These are phyloP conservation scores for Apaloderma vittatum DNA, from an alignment of 2,113 vertebrate species.

Conservation along the genomic window DNA sequence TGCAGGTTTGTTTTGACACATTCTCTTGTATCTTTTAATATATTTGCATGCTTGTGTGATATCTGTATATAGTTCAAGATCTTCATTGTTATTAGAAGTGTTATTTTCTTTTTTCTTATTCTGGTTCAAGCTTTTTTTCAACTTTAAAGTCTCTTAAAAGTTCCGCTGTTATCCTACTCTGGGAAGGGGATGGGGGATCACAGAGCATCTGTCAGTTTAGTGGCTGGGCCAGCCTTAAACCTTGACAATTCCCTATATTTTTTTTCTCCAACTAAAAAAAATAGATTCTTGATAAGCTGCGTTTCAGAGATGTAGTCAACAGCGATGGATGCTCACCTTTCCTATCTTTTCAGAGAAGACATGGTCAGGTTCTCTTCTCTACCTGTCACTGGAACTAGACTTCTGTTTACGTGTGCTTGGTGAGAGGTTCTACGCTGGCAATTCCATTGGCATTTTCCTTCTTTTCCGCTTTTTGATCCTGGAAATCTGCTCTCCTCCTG, in stretches of 20 bases:
- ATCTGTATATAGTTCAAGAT: too few relatives aligned
- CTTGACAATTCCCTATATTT: neutral
- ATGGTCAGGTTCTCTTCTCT: neutral
- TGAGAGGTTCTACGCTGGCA: neutral
- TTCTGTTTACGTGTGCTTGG: neutral
- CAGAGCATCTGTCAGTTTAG: too few relatives aligned
- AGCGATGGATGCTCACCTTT: neutral
- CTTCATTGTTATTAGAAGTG: too few relatives aligned
- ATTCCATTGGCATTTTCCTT: neutral
- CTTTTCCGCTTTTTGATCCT: neutral
- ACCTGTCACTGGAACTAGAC: neutral
- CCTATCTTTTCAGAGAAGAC: neutral
- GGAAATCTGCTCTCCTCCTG: neutral
- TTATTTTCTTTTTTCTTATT: too few relatives aligned
- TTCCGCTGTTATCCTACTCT: too few relatives aligned
- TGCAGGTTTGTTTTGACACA: too few relatives aligned
- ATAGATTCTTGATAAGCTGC: neutral
- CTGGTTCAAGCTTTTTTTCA: too few relatives aligned
- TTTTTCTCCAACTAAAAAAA: neutral
- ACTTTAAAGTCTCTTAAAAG: too few relatives aligned
- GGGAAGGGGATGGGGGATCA: too few relatives aligned
- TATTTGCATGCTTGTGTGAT: too few relatives aligned
- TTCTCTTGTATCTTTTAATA: too few relatives aligned
- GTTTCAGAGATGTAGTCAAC: neutral
- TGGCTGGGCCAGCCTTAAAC: too few relatives aligned